Evolutionary conservation across 2,888 invertebrate genomes (phyloP).

Genomic region (Dryobota labecula): DNA sequence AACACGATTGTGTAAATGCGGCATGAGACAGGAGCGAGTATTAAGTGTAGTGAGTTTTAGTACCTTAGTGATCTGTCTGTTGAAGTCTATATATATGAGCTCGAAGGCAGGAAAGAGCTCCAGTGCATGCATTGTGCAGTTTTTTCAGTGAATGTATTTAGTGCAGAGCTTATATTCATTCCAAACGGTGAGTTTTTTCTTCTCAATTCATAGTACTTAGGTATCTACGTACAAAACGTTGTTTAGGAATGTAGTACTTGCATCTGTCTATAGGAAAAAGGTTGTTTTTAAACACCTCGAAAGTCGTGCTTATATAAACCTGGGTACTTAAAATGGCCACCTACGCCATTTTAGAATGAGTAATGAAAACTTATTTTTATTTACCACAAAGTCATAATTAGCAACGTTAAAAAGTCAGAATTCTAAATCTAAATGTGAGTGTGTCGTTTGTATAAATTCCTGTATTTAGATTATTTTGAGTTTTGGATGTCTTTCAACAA

Average conservation of each 20-base stretch:
- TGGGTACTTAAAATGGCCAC: neutral
- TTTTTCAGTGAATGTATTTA: neutral
- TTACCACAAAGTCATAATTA: neutral
- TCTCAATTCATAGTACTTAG: neutral
- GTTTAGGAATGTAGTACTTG: neutral
- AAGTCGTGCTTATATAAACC: too few species aligned
- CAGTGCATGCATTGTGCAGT: conserved; percentile 33
- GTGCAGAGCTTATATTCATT: neutral
- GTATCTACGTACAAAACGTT: neutral
- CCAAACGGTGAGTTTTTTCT: conserved; percentile 12
- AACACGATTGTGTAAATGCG: too few species aligned
- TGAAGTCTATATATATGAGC: conserved; percentile 10
- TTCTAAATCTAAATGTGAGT: neutral
- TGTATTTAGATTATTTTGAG: neutral
- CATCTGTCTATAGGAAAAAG: neutral
- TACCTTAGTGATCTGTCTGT: conserved; percentile 16
- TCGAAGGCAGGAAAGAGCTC: neutral
- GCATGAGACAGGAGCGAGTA: conserved; percentile 12
- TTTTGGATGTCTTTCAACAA: neutral
- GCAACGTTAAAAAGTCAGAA: neutral
- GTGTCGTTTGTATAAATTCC: neutral
- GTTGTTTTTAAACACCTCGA: neutral
- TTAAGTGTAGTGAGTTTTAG: conserved; percentile 16
- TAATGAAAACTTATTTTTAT: neutral
- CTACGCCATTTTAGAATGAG: neutral